These are phyloP conservation scores for Chiloscyllium punctatum DNA, from an alignment of 2,797 vertebrate species.

Conservation along the genomic window DNA sequence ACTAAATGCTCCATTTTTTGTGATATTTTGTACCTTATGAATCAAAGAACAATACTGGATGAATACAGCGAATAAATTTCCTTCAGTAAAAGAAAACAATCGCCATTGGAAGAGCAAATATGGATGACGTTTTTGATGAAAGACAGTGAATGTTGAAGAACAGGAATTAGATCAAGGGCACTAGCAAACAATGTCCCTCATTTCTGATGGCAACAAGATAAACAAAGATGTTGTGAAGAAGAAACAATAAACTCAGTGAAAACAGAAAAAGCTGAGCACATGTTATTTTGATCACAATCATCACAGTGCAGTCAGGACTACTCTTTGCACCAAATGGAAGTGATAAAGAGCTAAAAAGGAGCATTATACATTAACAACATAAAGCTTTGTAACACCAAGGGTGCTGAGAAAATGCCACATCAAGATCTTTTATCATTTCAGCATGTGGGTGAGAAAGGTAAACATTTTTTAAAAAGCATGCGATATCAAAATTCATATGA, in stretches of 20 bases:
- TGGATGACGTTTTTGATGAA: neutral
- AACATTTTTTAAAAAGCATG: neutral
- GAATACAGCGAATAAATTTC: neutral
- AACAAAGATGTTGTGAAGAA: neutral
- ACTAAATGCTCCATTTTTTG: neutral
- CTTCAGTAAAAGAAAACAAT: neutral
- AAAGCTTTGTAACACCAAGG: neutral
- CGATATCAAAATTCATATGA: neutral
- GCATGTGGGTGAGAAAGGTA: neutral
- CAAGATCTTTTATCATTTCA: neutral
- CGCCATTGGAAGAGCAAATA: neutral
- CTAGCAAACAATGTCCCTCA: neutral
- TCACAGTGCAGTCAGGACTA: neutral
- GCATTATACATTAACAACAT: neutral
- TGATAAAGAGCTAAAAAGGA: conserved; percentile 14
- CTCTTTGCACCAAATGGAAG: neutral
- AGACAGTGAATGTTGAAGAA: neutral
- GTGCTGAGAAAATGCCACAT: neutral
- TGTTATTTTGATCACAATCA: neutral
- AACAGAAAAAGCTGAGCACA: neutral
- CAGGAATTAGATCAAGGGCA: neutral
- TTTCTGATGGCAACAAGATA: neutral
- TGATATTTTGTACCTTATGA: neutral
- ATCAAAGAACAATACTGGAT: neutral
- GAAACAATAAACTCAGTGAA: neutral